Evolutionary conservation across 2,888 invertebrate species (phyloP).

Genomic region (Phortica magna): DNA sequence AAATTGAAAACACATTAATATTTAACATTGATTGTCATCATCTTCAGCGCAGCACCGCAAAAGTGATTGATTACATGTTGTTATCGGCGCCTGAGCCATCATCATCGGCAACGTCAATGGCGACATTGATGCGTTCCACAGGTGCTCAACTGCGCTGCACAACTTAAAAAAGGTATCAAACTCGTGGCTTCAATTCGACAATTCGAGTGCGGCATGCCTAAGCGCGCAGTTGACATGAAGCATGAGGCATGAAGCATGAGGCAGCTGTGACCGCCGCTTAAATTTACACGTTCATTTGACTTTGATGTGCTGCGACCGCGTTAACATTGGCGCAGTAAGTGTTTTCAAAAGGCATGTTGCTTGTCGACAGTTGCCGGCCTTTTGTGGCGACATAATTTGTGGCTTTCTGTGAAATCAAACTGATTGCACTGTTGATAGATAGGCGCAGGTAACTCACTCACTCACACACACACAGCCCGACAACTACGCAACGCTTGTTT

Average conservation of each 20-base stretch:
- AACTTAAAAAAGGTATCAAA: not conserved
- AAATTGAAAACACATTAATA: not conserved
- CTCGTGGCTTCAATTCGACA: slow-evolving; percentile 1
- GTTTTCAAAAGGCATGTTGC: not conserved
- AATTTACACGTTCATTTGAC: slow-evolving; percentile 24
- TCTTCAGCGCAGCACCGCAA: slow-evolving; percentile 1
- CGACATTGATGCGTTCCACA: not conserved
- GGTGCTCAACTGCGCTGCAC: not conserved
- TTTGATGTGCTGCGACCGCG: slow-evolving; percentile 6
- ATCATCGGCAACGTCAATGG: not conserved
- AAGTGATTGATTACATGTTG: slow-evolving; percentile 30
- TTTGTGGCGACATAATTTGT: not conserved
- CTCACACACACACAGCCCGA: not conserved
- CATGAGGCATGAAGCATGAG: not conserved
- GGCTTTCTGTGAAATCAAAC: not conserved
- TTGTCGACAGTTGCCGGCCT: not conserved
- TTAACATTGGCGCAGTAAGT: not conserved
- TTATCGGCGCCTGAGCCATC: not conserved
- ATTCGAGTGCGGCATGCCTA: not conserved
- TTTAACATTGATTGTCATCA: not conserved
- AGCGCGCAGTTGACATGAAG: not conserved
- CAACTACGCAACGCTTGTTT: not conserved
- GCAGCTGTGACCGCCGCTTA: slow-evolving; percentile 1
- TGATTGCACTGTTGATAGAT: slow-evolving; percentile 3
- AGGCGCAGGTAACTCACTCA: not conserved